Percentiles rank a stretch among this genome's conserved stretches.
Evolutionary conservation across 2,797 vertebrate species (phyloP).

Genomic region (Clarias laeviceps): DNA sequence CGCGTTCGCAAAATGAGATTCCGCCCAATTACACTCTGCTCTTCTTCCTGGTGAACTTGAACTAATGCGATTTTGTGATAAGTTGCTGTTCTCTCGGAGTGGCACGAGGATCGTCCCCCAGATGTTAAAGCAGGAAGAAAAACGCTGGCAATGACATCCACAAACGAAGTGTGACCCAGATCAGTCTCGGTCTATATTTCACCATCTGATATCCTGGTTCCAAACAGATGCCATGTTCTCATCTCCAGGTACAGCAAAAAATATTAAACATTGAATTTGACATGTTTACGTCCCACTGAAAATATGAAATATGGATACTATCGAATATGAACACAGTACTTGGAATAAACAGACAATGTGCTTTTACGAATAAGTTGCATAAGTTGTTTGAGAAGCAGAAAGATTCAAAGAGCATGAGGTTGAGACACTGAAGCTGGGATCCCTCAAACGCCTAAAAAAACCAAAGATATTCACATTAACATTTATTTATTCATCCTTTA

Average conservation of each 20-base stretch:
- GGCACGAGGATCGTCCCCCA: slow-evolving; percentile 13
- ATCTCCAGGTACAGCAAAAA: background rate
- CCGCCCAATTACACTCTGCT: slow-evolving; percentile 56
- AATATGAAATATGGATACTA: background rate
- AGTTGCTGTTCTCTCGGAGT: slow-evolving; percentile 36
- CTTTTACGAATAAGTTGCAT: background rate
- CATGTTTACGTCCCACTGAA: background rate
- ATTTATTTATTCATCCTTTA: background rate
- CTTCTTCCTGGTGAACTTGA: slow-evolving; percentile 50
- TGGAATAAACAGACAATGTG: background rate
- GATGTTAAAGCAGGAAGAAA: slow-evolving; percentile 20
- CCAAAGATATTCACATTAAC: background rate
- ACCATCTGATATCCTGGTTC: background rate
- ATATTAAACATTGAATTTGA: background rate
- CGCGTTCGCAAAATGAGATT: slow-evolving; percentile 53
- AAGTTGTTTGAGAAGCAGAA: background rate
- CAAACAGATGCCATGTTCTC: background rate
- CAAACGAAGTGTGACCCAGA: background rate
- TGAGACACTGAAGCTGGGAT: background rate
- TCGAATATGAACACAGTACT: too few species aligned
- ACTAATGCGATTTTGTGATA: slow-evolving; percentile 60
- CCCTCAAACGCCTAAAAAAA: background rate
- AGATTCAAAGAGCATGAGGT: background rate
- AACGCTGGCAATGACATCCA: slow-evolving; percentile 20
- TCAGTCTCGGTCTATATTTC: background rate